phyloP scores from a whole-genome alignment of 2,113 vertebrate genomes.

The Anhinga rufa region DNA sequence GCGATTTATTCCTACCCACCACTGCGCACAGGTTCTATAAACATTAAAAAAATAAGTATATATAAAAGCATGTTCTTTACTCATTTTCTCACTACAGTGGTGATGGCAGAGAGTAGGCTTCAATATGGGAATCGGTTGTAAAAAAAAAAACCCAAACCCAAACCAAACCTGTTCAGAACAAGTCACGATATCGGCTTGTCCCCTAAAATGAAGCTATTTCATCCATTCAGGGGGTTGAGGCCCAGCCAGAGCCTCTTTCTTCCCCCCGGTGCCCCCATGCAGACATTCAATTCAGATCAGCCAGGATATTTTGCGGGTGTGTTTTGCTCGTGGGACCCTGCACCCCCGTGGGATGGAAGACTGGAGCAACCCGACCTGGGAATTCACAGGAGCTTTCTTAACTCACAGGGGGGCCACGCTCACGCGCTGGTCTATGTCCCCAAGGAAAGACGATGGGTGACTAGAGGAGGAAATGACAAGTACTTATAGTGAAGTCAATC shows the following conservation, averaged over 20 bases:
- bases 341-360: neutral
- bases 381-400: neutral
- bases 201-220: neutral
- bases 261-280: rapidly evolving
- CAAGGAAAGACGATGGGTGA: neutral
- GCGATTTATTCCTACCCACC: slow-evolving; percentile 12
- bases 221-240: neutral
- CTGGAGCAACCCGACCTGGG: neutral
- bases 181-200: neutral
- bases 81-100: neutral
- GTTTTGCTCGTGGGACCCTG: neutral
- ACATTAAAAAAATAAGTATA: slow-evolving; percentile 7
- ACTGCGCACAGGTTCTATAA: neutral
- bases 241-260: neutral
- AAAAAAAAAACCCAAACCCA: neutral
- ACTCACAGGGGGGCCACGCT: neutral
- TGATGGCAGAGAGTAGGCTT: neutral
- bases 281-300: neutral
- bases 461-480: neutral
- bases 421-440: neutral
- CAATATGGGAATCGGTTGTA: rapidly evolving
- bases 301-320: neutral
- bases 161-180: neutral
- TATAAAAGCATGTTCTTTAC: neutral
- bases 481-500: neutral